Base-by-base conservation (phyloP, 2,113 vertebrate species). In the Cathartes aura region DNA sequence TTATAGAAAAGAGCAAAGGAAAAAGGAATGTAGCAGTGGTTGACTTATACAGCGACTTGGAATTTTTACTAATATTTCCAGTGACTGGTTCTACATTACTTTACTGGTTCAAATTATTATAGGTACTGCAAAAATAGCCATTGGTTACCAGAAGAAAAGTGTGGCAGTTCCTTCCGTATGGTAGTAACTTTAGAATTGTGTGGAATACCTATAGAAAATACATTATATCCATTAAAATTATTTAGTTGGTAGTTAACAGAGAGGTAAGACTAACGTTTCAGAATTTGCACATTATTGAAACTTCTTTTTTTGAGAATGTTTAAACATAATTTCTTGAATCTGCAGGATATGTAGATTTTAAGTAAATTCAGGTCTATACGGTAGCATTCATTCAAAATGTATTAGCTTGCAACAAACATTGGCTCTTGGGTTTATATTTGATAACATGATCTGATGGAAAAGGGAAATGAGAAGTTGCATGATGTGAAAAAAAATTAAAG, bases 1-100 rank as follows among this genome's bases (percentile, higher is more conserved):
- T 95, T 92, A 87, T 2, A 52, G 59, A 90, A 89, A 82, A 93
- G 38, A 89, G 40, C 78, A 91, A 83, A 96, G 32, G 21, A 66
- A 60, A 82, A 79, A 91, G 19, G 63, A 93, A 58, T 84, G 53
- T 72, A 64, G 17, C 18, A 60, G 45, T 64, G 82, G 38, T 63
- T 87, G 85, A 85, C 48, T 83, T 95, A 83, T 43, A 66, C 38
- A 82, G 82, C 2, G 2, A 81, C 59, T 78, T 94, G 56, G 90
- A 89, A 83, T 83, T 87, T 84, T 73, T 50, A 30, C 45, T 82
- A 48, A 59, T 90, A 79, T 68, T 89, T 89, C 52, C 81, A 76
- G 19, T 92, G 64, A 45, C 64, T 87, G 26, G 16, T 90, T 94
- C 60, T 76, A 21, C n/a, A 26, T 47, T 79, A 82, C 48, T 75